Percentiles rank a stretch among this genome's conserved stretches.
Evolutionary conservation across 2,113 vertebrate species (phyloP).

Genomic region (Tetraodon nigroviridis): DNA sequence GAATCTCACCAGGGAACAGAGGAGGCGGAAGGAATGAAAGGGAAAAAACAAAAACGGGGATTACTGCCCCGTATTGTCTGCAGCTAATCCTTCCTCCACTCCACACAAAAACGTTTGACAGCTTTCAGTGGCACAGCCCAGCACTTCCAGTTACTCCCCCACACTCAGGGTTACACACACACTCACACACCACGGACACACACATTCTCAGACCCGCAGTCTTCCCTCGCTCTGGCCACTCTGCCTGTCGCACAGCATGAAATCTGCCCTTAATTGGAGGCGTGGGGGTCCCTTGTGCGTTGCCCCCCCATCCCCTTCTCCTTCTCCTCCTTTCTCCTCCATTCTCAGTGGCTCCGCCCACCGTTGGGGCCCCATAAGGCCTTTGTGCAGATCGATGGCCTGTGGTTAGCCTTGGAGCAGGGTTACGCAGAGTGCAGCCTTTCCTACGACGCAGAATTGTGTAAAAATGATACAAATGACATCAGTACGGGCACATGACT

Average conservation of each 20-base stretch:
- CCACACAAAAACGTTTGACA: slow-evolving; percentile 64
- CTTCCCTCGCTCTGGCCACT: slow-evolving; percentile 30
- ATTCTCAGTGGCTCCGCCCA: slow-evolving; percentile 40
- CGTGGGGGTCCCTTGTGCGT: slow-evolving; percentile 13
- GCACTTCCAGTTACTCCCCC: slow-evolving; percentile 41
- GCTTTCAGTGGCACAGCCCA: slow-evolving; percentile 41
- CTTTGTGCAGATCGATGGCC: slow-evolving; percentile 63
- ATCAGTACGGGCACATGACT: too few species aligned
- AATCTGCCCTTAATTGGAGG: slow-evolving; percentile 42
- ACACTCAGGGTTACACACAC: slow-evolving; percentile 38
- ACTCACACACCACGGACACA: slow-evolving; percentile 24
- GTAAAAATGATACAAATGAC: too few species aligned
- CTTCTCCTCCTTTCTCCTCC: slow-evolving; percentile 47
- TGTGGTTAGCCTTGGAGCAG: slow-evolving; percentile 41
- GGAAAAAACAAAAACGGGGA: slow-evolving; percentile 35
- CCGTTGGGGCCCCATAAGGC: slow-evolving; percentile 39
- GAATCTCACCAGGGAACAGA: slow-evolving; percentile 4
- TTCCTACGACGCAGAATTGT: not conserved
- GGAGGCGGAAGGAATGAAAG: slow-evolving; percentile 18
- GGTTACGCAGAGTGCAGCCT: slow-evolving; percentile 40
- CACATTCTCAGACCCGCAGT: slow-evolving; percentile 4
- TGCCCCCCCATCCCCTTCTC: slow-evolving; percentile 17
- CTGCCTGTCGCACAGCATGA: slow-evolving; percentile 44
- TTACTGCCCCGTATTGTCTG: slow-evolving; percentile 54
- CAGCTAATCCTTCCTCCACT: slow-evolving; percentile 53